Evolutionary conservation across 1,140 invertebrate species (phyloP), one percentile per base, ranked within the genome.

Genomic region (Tyrophagus putrescentiae): DNA sequence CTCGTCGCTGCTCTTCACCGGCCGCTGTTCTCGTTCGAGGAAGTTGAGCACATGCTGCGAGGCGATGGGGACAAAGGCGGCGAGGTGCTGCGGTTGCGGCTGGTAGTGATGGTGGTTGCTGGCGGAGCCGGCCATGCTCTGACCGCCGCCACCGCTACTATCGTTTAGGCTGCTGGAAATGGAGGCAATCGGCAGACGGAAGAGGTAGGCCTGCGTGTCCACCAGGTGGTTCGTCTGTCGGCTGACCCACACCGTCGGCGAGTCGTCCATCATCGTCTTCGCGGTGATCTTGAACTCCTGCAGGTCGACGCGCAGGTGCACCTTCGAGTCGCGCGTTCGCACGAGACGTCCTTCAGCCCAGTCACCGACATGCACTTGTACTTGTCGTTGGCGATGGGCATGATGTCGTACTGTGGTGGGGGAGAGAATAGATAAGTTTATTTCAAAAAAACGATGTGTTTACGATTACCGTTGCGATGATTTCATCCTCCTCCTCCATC

Each of bases 391-490:
- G 32, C 25, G n/a, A 54, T 11, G 21, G 13, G 52, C 18, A 54
- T 34, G 25, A 54, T 54, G 25, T 54, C 25, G 39, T 54, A 54
- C 52, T 54, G n/a, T n/a, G n/a, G n/a, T n/a, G n/a, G n/a, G n/a
- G n/a, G n/a, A n/a, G n/a, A 25, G 34, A 53, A 54, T 18, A 3
- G 4, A 54, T 13, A 54, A 32, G 32, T 18, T 31, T 2, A 54
- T 1, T 16, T 28, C 16, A 2, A 52, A 50, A 50, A 50, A 9
- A 50, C 11, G 3, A 48, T 11, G 6, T 23, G 31, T 28, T 16
- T 3, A 50, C 11, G 31, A 16, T 50, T 50, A 54, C 52, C 52
- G 52, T 34, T 32, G 52, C 52, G 39, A 54, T 32, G 11, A 54
- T 54, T 27, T 27, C 25, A 54, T 54, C 52, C 5, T 53, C 23